Conservation (phyloP, 2,113 vertebrate genomes). For the Synodontis membranacea region DNA sequence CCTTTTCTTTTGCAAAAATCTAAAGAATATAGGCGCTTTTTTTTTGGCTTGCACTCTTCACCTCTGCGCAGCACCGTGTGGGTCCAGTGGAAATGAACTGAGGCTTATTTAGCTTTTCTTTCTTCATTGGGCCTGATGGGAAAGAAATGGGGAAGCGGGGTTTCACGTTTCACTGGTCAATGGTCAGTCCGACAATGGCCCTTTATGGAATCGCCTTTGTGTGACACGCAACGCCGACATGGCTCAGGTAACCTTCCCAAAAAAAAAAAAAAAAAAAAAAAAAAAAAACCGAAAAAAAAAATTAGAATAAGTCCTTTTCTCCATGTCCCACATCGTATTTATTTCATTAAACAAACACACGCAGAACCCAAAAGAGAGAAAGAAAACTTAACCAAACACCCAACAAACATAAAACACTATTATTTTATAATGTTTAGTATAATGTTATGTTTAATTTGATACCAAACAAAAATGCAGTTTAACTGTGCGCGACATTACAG, state of each 20-base stretch:
- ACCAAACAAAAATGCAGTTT: not conserved
- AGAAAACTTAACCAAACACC: not conserved
- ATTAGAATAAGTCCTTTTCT: not conserved
- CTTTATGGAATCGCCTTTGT: conserved; percentile 58
- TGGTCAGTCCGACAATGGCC: conserved; percentile 54
- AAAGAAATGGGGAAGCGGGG: conserved; percentile 34
- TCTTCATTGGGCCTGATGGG: conserved; percentile 11
- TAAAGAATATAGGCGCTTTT: not conserved
- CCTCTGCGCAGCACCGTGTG: conserved; percentile 24
- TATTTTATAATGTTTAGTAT: too few species aligned
- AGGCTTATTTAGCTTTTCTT: conserved; percentile 42
- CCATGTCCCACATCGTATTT: not conserved
- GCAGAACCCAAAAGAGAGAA: not conserved
- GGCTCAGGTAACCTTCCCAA: conserved; percentile 26
- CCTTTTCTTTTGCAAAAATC: not conserved
- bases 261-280: not conserved
- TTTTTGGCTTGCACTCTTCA: conserved; percentile 19
- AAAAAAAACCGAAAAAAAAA: not conserved
- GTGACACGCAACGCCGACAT: conserved; percentile 27
- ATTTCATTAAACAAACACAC: not conserved
- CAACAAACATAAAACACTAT: not conserved
- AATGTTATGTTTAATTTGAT: too few species aligned
- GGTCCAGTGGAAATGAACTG: conserved; percentile 33
- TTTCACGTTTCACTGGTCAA: conserved; percentile 61
- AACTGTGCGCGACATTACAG: conserved; percentile 40